Percentiles rank a stretch among this genome's conserved stretches.
These are phyloP conservation scores for Erpetoichthys calabaricus DNA, from an alignment of 2,797 vertebrate genomes.

Conservation along the genomic window DNA sequence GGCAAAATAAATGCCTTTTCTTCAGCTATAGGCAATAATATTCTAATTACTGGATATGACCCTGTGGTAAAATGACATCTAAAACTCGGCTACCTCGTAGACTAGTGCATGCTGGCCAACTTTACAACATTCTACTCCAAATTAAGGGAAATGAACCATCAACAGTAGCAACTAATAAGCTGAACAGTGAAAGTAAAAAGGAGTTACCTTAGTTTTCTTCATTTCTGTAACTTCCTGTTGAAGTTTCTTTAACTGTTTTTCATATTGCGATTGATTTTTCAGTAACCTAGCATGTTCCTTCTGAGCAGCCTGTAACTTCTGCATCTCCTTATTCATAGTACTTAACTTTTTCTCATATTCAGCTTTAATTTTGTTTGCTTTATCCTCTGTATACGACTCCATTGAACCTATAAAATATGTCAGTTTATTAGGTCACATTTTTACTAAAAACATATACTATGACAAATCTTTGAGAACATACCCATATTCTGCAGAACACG, in stretches of 20 bases:
- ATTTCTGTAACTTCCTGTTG: slow-evolving; percentile 91
- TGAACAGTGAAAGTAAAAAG: too few relatives aligned
- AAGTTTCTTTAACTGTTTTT: slow-evolving; percentile 87
- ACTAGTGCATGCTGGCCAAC: too few relatives aligned
- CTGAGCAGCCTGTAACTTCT: slow-evolving; percentile 84
- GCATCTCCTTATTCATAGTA: slow-evolving; percentile 90
- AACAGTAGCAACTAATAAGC: too few relatives aligned
- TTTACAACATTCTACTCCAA: too few relatives aligned
- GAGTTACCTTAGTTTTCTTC: slow-evolving; percentile 91
- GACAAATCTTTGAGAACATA: slow-evolving; percentile 29
- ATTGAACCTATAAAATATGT: slow-evolving; percentile 59
- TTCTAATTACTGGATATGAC: too few relatives aligned
- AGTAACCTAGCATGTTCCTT: slow-evolving; percentile 86
- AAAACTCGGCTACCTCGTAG: too few relatives aligned
- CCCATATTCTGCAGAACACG: slow-evolving; percentile 88
- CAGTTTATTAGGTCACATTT: slow-evolving; percentile 3
- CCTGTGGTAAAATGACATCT: too few relatives aligned
- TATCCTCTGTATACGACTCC: slow-evolving; percentile 85
- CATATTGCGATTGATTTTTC: slow-evolving; percentile 92
- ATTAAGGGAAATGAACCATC: too few relatives aligned
- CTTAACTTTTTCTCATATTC: slow-evolving; percentile 90
- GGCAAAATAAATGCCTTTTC: too few relatives aligned
- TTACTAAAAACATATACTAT: slow-evolving; percentile 1
- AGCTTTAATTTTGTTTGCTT: slow-evolving; percentile 78
- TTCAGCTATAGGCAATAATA: too few relatives aligned